A percentile compares a stretch with the other conserved stretches of the same genome.
These are phyloP conservation scores for Sebastes trivittatus DNA, from an alignment of 2,797 vertebrate genomes.

Conservation along the genomic window DNA sequence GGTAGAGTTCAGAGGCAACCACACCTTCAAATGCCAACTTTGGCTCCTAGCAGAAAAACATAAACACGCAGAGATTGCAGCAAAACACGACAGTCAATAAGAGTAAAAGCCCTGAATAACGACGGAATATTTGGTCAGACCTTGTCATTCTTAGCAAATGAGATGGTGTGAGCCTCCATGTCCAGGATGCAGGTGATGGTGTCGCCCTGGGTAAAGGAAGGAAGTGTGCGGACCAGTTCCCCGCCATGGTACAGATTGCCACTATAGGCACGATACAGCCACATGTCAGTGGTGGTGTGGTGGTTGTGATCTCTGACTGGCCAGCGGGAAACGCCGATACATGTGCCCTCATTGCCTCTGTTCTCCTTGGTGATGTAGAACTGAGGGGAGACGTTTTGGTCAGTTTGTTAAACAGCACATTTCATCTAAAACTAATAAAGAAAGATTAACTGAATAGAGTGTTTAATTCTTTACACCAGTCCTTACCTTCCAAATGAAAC, in stretches of 20 bases:
- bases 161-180: constrained; percentile 87
- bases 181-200: constrained; percentile 87
- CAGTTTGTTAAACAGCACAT: neutral
- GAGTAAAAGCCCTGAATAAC: neutral
- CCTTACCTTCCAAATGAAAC: constrained; percentile 86
- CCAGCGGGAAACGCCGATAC: constrained; percentile 85
- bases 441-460: neutral
- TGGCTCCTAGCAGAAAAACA: constrained; percentile 77
- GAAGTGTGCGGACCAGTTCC: constrained; percentile 82
- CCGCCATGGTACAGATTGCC: constrained; percentile 87
- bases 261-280: constrained; percentile 87
- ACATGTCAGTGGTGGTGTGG: constrained; percentile 88
- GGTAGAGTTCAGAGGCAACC: constrained; percentile 83
- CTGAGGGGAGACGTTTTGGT: constrained; percentile 52
- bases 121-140: constrained; percentile 50
- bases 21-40: constrained; percentile 87
- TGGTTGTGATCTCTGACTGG: constrained; percentile 87
- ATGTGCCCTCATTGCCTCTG: constrained; percentile 86
- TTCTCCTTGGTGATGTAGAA: constrained; percentile 87
- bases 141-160: constrained; percentile 87
- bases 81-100: neutral
- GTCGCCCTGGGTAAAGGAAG: constrained; percentile 87
- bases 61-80: neutral
- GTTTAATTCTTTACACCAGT: neutral
- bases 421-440: neutral